These are phyloP conservation scores for Mormyrops attenuatus DNA, from an alignment of 2,797 vertebrate species.

Conservation along the genomic window DNA sequence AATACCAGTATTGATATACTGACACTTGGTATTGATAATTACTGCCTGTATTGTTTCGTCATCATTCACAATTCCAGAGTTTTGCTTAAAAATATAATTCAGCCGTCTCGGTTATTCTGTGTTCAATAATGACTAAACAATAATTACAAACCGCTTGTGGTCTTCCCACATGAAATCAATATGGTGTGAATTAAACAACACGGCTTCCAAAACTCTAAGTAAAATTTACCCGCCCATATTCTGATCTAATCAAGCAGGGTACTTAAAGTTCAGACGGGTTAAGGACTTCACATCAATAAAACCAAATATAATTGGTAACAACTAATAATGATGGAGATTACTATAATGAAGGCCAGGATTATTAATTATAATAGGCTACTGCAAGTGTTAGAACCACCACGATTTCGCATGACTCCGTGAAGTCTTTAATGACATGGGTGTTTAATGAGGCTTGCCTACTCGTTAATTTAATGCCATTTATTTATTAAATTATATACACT, in stretches of 20 bases:
- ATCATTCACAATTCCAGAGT: neutral
- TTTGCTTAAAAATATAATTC: constrained; percentile 1
- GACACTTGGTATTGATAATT: neutral
- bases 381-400: neutral
- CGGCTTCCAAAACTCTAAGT: constrained; percentile 41
- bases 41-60: neutral
- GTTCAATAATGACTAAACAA: constrained; percentile 32
- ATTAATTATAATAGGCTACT: neutral
- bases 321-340: neutral
- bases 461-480: neutral
- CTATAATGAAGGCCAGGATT: neutral
- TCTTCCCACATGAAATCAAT: constrained; percentile 62
- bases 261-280: neutral
- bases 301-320: neutral
- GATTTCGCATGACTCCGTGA: neutral
- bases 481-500: neutral
- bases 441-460: neutral
- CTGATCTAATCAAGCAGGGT: constrained; percentile 22
- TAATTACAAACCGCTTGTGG: constrained; percentile 59
- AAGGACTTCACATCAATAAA: neutral
- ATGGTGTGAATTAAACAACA: constrained; percentile 64
- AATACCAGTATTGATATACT: neutral
- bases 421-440: neutral
- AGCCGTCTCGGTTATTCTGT: constrained; percentile 47
- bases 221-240: constrained; percentile 44